Evolutionary conservation across 2,113 vertebrate species (phyloP), one percentile per base, ranked within the genome.

Genomic region (Colossoma macropomum): DNA sequence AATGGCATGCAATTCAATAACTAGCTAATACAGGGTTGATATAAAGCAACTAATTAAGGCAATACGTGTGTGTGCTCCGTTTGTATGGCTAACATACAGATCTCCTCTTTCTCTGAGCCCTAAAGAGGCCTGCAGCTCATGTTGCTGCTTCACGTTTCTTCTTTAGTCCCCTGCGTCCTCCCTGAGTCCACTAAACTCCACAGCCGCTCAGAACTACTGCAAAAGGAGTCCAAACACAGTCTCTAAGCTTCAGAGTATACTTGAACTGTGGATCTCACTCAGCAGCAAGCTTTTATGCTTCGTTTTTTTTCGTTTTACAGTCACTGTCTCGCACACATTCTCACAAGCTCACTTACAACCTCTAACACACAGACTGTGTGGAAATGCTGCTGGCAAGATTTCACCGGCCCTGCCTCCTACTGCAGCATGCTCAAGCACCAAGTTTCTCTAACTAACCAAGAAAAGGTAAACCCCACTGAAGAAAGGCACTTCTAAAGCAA

Each of bases 401-500:
- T 87, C 48, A 80, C 52, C 59, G 48, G 56, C 62, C 68, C 71
- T 79, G 80, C 83, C 82, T 82, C 78, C 81, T 82, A 34, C 63
- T 71, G 70, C 84, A 84, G 69, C 59, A 86, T 68, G 72, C 81
- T 62, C 75, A 32, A 92, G 92, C 90, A 93, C 91, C 88, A 86
- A 83, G 84, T 84, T 86, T 88, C 78, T 72, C 76, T 83, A 75
- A 41, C 84, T 85, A 89, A 85, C 77, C 81, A 75, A 83, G 85
- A 76, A 91, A 91, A 92, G 90, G 88, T 89, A 91, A 90, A 89
- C 89, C 92, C 87, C 90, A 83, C 70, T 48, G 82, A 87, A 91
- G 92, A 84, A 95, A 95, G 94, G 94, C 94, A 94, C 94, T 95
- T 94, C 90, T 91, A 83, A 92, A 90, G 91, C 91, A 93, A 92